A percentile compares a stretch with the other conserved stretches of the same genome.
These are phyloP conservation scores for Anthrax anthrax DNA, from an alignment of 2,888 invertebrate species.

Conservation along the genomic window DNA sequence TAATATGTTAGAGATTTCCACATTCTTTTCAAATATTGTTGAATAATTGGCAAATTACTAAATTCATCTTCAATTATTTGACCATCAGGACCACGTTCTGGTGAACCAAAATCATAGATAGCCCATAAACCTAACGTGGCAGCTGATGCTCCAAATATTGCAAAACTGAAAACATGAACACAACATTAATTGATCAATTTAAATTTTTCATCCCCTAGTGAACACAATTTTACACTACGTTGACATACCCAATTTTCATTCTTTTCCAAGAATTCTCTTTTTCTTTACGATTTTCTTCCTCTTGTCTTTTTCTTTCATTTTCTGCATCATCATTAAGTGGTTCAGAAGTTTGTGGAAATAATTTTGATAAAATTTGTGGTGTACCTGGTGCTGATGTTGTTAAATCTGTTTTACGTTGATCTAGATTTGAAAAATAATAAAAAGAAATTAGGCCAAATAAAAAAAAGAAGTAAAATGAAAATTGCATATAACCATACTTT, in stretches of 20 bases:
- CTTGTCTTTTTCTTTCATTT: conserved; percentile 40
- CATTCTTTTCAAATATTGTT: conserved; percentile 57
- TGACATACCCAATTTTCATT: conserved; percentile 50
- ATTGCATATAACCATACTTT: conserved; percentile 9
- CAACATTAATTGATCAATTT: no score
- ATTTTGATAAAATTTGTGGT: conserved; percentile 37
- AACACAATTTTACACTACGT: no score
- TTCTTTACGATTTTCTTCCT: conserved; percentile 42
- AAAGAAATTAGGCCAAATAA: background rate
- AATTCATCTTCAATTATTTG: conserved; percentile 60
- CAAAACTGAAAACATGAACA: conserved; percentile 33
- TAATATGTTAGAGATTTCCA: conserved; percentile 57
- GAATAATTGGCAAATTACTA: conserved; percentile 47
- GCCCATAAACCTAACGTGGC: conserved; percentile 43
- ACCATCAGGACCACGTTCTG: conserved; percentile 56
- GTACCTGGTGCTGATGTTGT: background rate
- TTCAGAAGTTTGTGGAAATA: conserved; percentile 40
- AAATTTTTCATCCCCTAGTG: no score
- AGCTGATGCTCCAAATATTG: conserved; percentile 45
- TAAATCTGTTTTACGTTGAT: background rate
- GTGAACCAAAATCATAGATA: conserved; percentile 59
- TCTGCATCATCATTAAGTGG: conserved; percentile 37
- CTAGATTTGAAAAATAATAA: background rate
- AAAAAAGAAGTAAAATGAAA: background rate
- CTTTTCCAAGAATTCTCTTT: conserved; percentile 56